These are phyloP conservation scores for Protophormia terraenovae DNA, from an alignment of 2,888 invertebrate species.

Conservation along the genomic window DNA sequence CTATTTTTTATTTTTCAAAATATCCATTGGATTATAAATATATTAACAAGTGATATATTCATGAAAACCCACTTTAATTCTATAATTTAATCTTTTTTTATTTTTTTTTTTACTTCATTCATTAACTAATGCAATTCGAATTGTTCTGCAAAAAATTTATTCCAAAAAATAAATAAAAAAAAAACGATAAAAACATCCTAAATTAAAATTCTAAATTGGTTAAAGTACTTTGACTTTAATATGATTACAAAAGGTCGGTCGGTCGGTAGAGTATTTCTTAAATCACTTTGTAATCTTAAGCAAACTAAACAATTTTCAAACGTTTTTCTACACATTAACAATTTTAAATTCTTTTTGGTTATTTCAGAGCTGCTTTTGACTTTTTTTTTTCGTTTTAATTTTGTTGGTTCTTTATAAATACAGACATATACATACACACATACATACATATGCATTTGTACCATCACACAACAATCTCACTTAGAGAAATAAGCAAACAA, in stretches of 20 bases:
- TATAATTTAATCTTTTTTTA: too few relatives aligned
- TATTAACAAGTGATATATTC: too few relatives aligned
- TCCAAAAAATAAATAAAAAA: too few relatives aligned
- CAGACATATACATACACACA: not conserved
- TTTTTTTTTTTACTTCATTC: too few relatives aligned
- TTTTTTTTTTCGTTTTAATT: constrained; percentile 24
- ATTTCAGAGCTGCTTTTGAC: not conserved
- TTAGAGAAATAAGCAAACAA: constrained; percentile 32
- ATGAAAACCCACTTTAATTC: too few relatives aligned
- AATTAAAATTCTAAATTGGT: not conserved
- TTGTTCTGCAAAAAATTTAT: too few relatives aligned
- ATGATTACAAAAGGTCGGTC: not conserved
- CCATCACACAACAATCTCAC: constrained; percentile 4
- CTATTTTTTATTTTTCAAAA: too few relatives aligned
- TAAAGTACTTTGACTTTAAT: not conserved
- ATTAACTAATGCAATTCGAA: too few relatives aligned
- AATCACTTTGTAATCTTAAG: constrained; percentile 46
- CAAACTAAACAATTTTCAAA: constrained; percentile 47
- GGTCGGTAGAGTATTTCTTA: constrained; percentile 8
- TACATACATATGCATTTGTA: not conserved
- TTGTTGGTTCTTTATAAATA: constrained; percentile 26
- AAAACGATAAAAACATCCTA: not conserved
- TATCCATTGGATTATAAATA: too few relatives aligned
- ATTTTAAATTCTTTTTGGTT: constrained; percentile 16
- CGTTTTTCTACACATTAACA: constrained; percentile 47